Conservation (phyloP, 2,888 invertebrate genomes). For the Tanytarsus gracilentus region DNA sequence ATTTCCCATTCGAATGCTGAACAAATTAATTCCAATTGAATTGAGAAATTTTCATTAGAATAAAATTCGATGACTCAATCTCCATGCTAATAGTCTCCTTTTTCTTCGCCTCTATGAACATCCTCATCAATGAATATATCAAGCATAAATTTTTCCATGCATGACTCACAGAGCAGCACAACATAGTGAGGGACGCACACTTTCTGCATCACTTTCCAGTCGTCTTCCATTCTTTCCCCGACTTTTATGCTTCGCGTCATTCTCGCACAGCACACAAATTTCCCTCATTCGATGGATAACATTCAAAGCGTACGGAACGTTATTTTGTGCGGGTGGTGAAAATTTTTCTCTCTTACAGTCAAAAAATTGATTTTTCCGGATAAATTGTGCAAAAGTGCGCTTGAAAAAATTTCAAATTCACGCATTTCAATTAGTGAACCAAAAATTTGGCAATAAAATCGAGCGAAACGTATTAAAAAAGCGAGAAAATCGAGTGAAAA, state of each 20-base stretch:
- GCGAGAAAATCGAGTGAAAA: conserved; percentile 10
- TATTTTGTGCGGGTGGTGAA: conserved; percentile 24
- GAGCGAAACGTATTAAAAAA: not conserved
- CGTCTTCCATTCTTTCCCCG: not conserved
- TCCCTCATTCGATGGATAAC: conserved; percentile 25
- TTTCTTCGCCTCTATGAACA: too few relatives aligned
- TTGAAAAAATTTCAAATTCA: conserved; percentile 5
- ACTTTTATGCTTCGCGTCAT: not conserved
- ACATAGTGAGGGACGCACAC: too few relatives aligned
- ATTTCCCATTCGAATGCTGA: too few relatives aligned
- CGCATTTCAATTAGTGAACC: not conserved
- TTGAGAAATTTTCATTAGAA: too few relatives aligned
- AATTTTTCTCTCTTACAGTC: not conserved
- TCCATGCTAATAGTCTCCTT: too few relatives aligned
- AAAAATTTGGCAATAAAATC: not conserved
- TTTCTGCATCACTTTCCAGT: not conserved
- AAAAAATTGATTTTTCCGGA: conserved; percentile 23
- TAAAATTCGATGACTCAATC: too few relatives aligned
- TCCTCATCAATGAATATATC: too few relatives aligned
- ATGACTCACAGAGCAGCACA: too few relatives aligned
- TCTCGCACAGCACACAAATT: not conserved
- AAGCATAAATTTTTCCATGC: too few relatives aligned
- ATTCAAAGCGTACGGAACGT: conserved; percentile 7
- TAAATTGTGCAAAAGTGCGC: conserved; percentile 13
- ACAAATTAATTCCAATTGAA: too few relatives aligned